Evolutionary conservation across 2,797 vertebrate species (phyloP).

Genomic region (Arnoldichthys spilopterus): DNA sequence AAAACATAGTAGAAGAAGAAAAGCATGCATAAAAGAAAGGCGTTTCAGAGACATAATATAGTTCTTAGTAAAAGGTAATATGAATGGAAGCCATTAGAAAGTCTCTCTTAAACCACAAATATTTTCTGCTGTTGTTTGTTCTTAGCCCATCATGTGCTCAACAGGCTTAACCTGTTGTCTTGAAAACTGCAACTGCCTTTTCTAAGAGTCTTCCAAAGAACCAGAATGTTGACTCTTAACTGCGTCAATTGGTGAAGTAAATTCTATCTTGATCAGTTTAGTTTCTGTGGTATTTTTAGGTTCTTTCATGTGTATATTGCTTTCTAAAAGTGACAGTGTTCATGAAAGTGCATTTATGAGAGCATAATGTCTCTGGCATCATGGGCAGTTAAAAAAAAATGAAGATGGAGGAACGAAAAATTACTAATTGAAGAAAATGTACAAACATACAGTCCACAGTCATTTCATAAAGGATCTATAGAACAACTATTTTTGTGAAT

Average conservation of each 20-base stretch:
- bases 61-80: not conserved
- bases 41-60: not conserved
- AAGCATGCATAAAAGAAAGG: not conserved
- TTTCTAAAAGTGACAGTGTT: not conserved
- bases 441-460: too few relatives aligned
- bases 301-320: not conserved
- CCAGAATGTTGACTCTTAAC: not conserved
- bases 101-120: not conserved
- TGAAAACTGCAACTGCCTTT: not conserved
- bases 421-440: not conserved
- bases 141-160: not conserved
- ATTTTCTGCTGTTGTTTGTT: not conserved
- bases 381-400: not conserved
- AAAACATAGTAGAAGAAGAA: not conserved
- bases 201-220: not conserved
- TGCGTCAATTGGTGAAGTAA: not conserved
- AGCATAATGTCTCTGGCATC: not conserved
- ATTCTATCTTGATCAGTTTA: not conserved
- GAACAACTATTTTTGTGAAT: not conserved
- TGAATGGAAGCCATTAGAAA: not conserved
- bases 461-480: not conserved
- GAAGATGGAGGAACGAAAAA: not conserved
- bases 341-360: not conserved
- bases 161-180: slow-evolving; percentile 4
- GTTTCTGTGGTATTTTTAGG: not conserved